Percentiles rank a stretch among this genome's conserved stretches.
Conservation (phyloP, 2,797 vertebrate species). For the Ctenosaura bakeri region DNA sequence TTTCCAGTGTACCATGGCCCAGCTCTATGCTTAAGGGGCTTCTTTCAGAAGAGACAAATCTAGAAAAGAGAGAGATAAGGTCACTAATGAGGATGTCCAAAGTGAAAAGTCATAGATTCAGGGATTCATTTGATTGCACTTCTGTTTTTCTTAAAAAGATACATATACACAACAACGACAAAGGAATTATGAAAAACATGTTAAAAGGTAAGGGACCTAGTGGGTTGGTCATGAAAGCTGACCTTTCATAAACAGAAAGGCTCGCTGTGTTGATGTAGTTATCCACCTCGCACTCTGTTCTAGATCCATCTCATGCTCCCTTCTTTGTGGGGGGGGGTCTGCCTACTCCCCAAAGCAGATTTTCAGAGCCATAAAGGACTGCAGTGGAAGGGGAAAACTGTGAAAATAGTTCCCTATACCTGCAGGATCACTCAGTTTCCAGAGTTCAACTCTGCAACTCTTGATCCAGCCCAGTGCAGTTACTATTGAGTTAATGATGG, state of each 20-base stretch:
- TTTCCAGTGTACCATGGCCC: constrained; percentile 47
- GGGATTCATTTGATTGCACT: constrained; percentile 81
- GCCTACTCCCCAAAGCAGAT: not conserved
- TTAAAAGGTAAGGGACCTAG: constrained; percentile 70
- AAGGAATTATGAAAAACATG: constrained; percentile 78
- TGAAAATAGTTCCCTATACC: not conserved
- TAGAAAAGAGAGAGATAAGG: constrained; percentile 64
- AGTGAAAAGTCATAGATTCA: constrained; percentile 74
- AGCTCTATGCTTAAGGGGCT: constrained; percentile 39
- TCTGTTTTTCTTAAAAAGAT: constrained; percentile 72
- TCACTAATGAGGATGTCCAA: constrained; percentile 63
- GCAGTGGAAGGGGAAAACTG: not conserved
- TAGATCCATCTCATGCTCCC: not conserved
- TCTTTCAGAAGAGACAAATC: constrained; percentile 50
- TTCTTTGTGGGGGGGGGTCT: too few species aligned
- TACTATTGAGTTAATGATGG: constrained; percentile 64
- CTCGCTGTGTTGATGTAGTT: not conserved
- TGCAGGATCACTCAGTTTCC: not conserved
- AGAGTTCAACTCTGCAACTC: not conserved
- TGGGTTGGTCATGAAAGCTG: not conserved
- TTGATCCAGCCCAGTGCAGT: constrained; percentile 57
- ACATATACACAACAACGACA: constrained; percentile 58
- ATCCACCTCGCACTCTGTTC: not conserved
- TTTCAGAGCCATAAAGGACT: not conserved
- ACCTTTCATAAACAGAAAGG: not conserved